These are phyloP conservation scores for Heliocidaris tuberculata DNA, from an alignment of 35 echinoderm and acorn worm species.

Conservation along the genomic window DNA sequence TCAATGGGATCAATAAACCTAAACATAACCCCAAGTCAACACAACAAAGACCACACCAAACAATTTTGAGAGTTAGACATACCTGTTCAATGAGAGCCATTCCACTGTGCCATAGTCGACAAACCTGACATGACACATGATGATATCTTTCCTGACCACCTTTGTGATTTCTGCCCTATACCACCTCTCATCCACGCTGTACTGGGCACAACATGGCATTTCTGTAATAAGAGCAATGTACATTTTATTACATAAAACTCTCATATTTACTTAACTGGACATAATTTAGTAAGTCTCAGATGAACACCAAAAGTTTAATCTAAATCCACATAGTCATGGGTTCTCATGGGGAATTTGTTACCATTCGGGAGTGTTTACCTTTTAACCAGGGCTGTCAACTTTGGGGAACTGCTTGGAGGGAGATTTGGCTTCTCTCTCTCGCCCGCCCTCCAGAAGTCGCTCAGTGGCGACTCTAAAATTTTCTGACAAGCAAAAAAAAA, in stretches of 20 bases:
- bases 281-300: not conserved
- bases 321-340: too few species aligned
- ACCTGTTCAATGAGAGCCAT: constrained; percentile 26
- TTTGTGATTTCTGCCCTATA: not conserved
- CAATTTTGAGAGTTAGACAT: not conserved
- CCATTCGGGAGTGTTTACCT: too few species aligned
- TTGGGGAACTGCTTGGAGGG: too few species aligned
- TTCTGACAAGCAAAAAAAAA: too few species aligned
- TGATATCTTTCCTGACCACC: constrained; percentile 8
- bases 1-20: too few species aligned
- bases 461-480: too few species aligned
- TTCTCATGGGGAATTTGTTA: too few species aligned
- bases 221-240: not conserved
- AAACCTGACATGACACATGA: constrained; percentile 28
- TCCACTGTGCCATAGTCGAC: constrained; percentile 31
- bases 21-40: not conserved
- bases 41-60: not conserved
- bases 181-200: constrained; percentile 22
- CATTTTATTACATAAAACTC: not conserved
- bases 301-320: too few species aligned
- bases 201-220: constrained; percentile 47
- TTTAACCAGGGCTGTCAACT: too few species aligned
- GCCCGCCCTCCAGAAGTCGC: too few species aligned
- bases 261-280: not conserved
- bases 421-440: too few species aligned